Evolutionary conservation across 2,888 invertebrate species (phyloP).

Genomic region (Pycnomerus fuliginosus): DNA sequence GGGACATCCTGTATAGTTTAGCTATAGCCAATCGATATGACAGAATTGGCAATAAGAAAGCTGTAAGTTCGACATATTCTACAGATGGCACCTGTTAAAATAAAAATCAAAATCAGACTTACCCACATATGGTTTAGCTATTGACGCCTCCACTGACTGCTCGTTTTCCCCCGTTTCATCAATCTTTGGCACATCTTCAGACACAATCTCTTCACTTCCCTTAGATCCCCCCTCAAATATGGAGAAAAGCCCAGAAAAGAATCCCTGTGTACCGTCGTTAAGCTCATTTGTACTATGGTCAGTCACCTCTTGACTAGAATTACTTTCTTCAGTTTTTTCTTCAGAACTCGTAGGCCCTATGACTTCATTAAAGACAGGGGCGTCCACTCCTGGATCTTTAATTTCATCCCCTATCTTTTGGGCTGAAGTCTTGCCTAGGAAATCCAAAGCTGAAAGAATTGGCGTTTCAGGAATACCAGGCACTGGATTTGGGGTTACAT

Average conservation of each 20-base stretch:
- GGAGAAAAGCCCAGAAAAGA: background rate
- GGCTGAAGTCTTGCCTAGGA: background rate
- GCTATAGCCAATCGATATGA: too few species aligned
- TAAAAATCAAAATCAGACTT: too few species aligned
- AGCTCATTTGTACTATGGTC: background rate
- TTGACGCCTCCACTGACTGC: too few species aligned
- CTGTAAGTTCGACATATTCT: too few species aligned
- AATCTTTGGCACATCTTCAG: too few species aligned
- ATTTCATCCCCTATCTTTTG: constrained; percentile 1
- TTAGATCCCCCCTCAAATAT: background rate
- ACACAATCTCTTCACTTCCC: background rate
- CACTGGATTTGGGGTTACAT: constrained; percentile 25
- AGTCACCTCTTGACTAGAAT: background rate
- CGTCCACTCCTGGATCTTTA: background rate
- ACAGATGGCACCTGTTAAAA: too few species aligned
- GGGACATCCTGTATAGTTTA: too few species aligned
- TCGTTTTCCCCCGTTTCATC: too few species aligned
- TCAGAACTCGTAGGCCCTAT: background rate
- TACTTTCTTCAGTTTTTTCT: constrained; percentile 1
- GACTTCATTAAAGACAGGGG: constrained; percentile 1
- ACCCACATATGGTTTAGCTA: too few species aligned
- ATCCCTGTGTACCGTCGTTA: background rate
- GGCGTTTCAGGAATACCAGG: too few species aligned
- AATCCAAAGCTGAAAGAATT: constrained; percentile 4
- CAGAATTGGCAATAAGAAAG: too few species aligned